phyloP scores from a whole-genome alignment of 2,797 vertebrate genomes.

The Catostomus latipinnis region DNA sequence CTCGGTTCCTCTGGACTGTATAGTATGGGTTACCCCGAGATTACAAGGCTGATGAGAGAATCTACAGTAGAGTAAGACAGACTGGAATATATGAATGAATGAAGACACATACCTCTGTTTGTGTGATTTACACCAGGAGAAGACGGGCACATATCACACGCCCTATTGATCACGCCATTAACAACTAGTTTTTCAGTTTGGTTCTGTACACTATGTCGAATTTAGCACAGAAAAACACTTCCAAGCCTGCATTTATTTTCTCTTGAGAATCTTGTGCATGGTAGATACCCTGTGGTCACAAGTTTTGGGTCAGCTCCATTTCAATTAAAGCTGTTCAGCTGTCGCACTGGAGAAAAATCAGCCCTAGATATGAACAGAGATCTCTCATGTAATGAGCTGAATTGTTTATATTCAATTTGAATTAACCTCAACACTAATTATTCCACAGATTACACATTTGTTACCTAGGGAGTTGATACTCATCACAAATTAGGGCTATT shows the following conservation, averaged over 20 bases:
- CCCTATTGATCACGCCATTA: too few species aligned
- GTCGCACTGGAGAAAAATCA: background rate
- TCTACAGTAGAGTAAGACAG: too few species aligned
- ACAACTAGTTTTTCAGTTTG: too few species aligned
- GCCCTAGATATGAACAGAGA: background rate
- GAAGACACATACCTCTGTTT: too few species aligned
- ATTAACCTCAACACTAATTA: background rate
- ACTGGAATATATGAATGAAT: too few species aligned
- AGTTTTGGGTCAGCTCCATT: constrained; percentile 26
- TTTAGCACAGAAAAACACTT: constrained; percentile 8
- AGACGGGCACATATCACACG: too few species aligned
- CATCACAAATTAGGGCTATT: background rate
- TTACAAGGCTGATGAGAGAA: too few species aligned
- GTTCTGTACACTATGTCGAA: too few species aligned
- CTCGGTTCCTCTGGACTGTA: too few species aligned
- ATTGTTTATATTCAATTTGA: background rate
- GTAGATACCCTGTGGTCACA: constrained; percentile 20
- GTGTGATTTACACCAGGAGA: too few species aligned
- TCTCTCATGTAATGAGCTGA: background rate
- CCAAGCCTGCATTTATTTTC: background rate
- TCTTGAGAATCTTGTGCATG: constrained; percentile 13
- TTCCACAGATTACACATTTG: background rate
- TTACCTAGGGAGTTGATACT: background rate
- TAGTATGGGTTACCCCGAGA: too few species aligned
- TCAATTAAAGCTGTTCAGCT: constrained; percentile 16